phyloP scores from a whole-genome alignment of 92 coral and sea anemone species.

The Ricordea florida region DNA sequence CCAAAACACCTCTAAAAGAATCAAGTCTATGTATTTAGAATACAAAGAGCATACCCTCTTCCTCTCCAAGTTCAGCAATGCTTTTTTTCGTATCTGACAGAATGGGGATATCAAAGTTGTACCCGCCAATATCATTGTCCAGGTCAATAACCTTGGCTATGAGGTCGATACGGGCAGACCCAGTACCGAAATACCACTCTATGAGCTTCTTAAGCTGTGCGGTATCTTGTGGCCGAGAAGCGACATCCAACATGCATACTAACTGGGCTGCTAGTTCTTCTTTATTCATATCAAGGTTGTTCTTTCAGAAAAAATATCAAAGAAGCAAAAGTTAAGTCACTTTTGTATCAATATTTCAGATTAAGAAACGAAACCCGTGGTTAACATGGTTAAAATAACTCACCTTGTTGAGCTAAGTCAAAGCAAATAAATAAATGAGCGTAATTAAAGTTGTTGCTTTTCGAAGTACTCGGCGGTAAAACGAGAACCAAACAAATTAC shows the following conservation, averaged over 20 bases:
- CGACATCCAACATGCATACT: constrained; percentile 4
- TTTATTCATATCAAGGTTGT: constrained; percentile 41
- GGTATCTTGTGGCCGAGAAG: neutral
- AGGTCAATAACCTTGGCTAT: constrained; percentile 39
- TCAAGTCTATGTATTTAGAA: too few relatives aligned
- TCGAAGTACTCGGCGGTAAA: too few relatives aligned
- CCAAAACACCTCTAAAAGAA: too few relatives aligned
- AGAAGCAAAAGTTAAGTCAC: neutral
- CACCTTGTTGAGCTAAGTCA: too few relatives aligned
- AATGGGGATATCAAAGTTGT: constrained; percentile 18
- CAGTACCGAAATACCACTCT: constrained; percentile 12
- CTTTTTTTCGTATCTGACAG: neutral
- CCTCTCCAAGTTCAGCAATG: neutral
- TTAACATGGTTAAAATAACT: too few relatives aligned
- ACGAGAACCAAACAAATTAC: too few relatives aligned
- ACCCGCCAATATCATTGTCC: constrained; percentile 33
- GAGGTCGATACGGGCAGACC: constrained; percentile 30
- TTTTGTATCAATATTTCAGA: neutral
- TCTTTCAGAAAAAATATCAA: neutral
- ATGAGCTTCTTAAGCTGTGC: constrained; percentile 46
- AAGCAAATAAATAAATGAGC: too few relatives aligned
- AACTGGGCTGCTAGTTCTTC: constrained; percentile 15
- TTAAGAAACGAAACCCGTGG: neutral
- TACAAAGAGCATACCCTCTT: neutral
- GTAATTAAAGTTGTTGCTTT: too few relatives aligned